phyloP scores from a whole-genome alignment of 2,888 invertebrate species.

The Nematopogon swammerdamellus region DNA sequence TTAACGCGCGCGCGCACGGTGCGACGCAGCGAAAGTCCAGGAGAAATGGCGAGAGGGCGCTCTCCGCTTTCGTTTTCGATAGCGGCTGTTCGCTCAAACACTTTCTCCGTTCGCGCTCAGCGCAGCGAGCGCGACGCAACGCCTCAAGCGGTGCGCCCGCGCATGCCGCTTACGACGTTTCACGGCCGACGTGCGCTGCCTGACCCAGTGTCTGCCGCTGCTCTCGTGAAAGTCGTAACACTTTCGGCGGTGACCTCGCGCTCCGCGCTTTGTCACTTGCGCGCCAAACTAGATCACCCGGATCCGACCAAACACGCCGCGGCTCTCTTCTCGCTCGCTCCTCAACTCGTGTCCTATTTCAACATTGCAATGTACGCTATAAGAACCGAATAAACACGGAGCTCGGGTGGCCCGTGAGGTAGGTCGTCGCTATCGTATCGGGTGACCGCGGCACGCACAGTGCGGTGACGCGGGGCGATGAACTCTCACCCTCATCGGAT shows the following conservation, averaged over 20 bases:
- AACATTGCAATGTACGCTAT: no score
- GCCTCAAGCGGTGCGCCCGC: conserved; percentile 21
- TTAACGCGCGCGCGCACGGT: background rate
- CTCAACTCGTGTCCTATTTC: no score
- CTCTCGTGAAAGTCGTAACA: conserved; percentile 52
- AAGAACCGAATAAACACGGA: no score
- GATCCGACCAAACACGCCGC: conserved; percentile 18
- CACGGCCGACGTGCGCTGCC: conserved; percentile 18
- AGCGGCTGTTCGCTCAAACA: conserved; percentile 41
- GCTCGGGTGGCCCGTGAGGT: no score
- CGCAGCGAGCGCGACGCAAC: conserved; percentile 32
- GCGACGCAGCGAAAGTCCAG: conserved; percentile 45
- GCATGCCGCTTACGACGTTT: conserved; percentile 41
- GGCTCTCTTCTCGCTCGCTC: no score
- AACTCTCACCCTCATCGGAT: conserved; percentile 45
- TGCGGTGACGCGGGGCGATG: conserved; percentile 24
- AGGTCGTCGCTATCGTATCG: no score
- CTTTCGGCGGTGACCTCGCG: conserved; percentile 52
- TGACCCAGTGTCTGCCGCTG: conserved; percentile 20
- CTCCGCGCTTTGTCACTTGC: conserved; percentile 47
- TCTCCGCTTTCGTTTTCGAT: conserved; percentile 55
- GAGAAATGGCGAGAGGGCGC: conserved; percentile 56
- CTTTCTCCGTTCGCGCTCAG: conserved; percentile 47
- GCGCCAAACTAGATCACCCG: conserved; percentile 45
- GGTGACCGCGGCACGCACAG: conserved; percentile 20